Evolutionary conservation across 2,113 vertebrate genomes (phyloP), one percentile per base, ranked within the genome.

Genomic region (Anas platyrhynchos): DNA sequence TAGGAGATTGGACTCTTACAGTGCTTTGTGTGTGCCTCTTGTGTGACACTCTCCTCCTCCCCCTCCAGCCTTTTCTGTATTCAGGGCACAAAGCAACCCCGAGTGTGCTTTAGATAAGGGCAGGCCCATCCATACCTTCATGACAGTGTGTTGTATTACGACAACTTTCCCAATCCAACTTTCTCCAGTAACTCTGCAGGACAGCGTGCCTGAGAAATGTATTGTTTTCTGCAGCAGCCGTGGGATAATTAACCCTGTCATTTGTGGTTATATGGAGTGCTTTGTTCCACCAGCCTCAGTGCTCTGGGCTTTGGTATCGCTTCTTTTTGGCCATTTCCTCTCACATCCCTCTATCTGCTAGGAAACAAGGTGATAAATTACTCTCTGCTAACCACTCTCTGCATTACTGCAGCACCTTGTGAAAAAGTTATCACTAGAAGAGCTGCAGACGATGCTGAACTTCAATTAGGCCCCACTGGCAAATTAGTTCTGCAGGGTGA

Each of bases 401-500:
- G 31, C 16, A 1, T 71, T 86, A 83, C 87, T 31, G 73, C 91
- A 92, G 62, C 67, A 83, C 91, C 91, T 94, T 77, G 75, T 3
- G 1, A 74, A 85, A 50, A 96, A 97, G 96, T 94, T 89, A 77
- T 91, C 92, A 9, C 86, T 21, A 52, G 41, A 46, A 72, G 74
- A 97, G 90, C 91, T 86, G 18, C 86, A 97, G 96, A 97, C 88
- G 97, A 97, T 56, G 73, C 96, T 36, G 63, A 97, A 91, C 97
- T 95, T 97, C 98, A 97, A 96, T 97, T 96, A 97, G 95, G 88
- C 81, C 95, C 95, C 83, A 55, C 74, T 93, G 83, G 74, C 90
- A 97, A 97, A 97, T 98, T 97, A 97, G 95, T 98, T 97, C 96
- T 77, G 9, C 95, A 94, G 95, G 97, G 91, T 97, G 96, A 97